These are phyloP conservation scores for Lamprotornis superbus DNA, from an alignment of 2,113 vertebrate species.

Conservation along the genomic window DNA sequence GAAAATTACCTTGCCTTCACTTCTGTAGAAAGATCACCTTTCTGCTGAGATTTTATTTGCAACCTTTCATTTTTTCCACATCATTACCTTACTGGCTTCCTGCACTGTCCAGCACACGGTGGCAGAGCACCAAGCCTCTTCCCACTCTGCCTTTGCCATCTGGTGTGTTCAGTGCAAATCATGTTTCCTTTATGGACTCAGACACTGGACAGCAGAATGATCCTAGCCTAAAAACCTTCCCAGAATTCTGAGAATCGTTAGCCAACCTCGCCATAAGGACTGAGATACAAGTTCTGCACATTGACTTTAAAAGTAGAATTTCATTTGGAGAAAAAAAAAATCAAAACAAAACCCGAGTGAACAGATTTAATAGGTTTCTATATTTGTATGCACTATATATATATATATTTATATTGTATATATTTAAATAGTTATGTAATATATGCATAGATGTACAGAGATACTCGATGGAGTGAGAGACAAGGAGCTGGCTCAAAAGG, in stretches of 20 bases:
- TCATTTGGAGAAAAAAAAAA: background rate
- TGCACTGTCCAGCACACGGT: background rate
- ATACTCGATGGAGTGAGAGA: background rate
- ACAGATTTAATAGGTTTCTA: background rate
- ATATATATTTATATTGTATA: background rate
- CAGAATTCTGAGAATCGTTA: background rate
- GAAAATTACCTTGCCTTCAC: background rate
- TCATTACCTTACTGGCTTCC: background rate
- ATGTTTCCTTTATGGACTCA: background rate
- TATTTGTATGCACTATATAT: fast-evolving
- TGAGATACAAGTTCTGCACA: background rate
- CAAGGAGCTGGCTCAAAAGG: background rate
- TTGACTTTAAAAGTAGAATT: background rate
- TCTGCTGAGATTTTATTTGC: background rate
- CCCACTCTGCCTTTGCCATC: slow-evolving; percentile 8
- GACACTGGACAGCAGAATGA: background rate
- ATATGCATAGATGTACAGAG: background rate
- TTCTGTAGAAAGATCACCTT: background rate
- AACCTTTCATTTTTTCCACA: background rate
- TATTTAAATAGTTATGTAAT: no score
- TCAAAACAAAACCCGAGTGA: fast-evolving
- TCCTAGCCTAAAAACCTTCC: background rate
- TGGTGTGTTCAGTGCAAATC: background rate
- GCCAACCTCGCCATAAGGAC: background rate
- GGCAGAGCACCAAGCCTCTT: slow-evolving; percentile 23